phyloP scores from a whole-genome alignment of 1,140 invertebrate species.

The Spodoptera frugiperda region DNA sequence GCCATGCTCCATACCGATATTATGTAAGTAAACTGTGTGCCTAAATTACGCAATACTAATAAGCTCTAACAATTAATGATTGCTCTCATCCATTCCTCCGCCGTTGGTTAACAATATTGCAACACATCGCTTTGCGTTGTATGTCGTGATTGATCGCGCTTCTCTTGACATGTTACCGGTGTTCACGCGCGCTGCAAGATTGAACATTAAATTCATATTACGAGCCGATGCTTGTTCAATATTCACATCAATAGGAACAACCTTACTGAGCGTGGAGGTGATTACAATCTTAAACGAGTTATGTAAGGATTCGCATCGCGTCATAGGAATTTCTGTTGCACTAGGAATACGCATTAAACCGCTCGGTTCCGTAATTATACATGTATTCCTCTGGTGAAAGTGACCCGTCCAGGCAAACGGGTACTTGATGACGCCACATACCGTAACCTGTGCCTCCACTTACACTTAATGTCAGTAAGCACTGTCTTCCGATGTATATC shows the following conservation, averaged over 20 bases:
- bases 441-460: slow-evolving; percentile 21
- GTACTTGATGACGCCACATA: slow-evolving; percentile 25
- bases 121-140: background rate
- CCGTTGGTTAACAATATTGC: too few species aligned
- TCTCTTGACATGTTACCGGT: background rate
- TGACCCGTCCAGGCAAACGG: slow-evolving; percentile 3
- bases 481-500: background rate
- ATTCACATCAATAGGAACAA: too few species aligned
- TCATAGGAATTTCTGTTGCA: too few species aligned
- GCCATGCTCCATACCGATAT: background rate
- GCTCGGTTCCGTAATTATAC: background rate
- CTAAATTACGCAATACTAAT: too few species aligned
- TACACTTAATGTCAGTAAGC: slow-evolving; percentile 23
- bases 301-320: too few species aligned
- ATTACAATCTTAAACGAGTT: too few species aligned
- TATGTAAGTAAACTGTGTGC: too few species aligned
- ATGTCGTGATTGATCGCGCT: slow-evolving; percentile 1
- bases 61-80: too few species aligned
- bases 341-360: background rate
- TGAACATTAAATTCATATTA: background rate
- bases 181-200: background rate
- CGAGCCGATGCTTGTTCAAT: background rate
- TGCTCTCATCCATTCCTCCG: too few species aligned
- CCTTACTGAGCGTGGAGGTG: too few species aligned
- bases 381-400: slow-evolving; percentile 26